Conservation (phyloP, 2,113 vertebrate genomes). For the Nibea coibor region DNA sequence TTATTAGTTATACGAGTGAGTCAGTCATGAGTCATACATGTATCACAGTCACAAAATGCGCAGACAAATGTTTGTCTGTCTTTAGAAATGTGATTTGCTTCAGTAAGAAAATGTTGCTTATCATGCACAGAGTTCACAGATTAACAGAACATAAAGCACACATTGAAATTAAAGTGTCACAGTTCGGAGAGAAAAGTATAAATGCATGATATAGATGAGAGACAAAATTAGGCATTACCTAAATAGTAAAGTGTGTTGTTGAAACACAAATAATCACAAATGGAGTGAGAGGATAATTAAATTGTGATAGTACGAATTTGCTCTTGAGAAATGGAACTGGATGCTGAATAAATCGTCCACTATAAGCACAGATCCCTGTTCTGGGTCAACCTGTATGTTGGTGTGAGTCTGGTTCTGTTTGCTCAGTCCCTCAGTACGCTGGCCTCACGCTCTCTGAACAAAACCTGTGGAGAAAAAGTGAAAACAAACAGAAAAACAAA, state of each 20-base stretch:
- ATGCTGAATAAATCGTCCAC: background rate
- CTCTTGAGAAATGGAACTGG: background rate
- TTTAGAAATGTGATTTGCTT: background rate
- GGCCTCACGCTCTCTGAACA: constrained; percentile 82
- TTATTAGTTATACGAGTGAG: no score
- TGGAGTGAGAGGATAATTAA: background rate
- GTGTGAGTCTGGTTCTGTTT: background rate
- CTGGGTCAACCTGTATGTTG: background rate
- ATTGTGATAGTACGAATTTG: background rate
- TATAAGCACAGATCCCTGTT: background rate
- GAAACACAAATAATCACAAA: background rate
- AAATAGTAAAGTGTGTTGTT: background rate
- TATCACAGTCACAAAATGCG: background rate
- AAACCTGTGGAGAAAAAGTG: constrained; percentile 82
- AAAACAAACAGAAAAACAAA: constrained; percentile 76
- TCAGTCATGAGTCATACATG: background rate
- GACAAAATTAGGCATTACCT: background rate
- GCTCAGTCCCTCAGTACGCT: constrained; percentile 80
- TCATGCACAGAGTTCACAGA: background rate
- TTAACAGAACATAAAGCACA: background rate
- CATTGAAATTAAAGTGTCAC: background rate
- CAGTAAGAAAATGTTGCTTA: background rate
- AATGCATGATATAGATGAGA: background rate
- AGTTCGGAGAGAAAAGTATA: background rate
- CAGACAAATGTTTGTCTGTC: background rate